These are phyloP conservation scores for Drosophila fungiperda DNA, from an alignment of 2,888 invertebrate species.

Conservation along the genomic window DNA sequence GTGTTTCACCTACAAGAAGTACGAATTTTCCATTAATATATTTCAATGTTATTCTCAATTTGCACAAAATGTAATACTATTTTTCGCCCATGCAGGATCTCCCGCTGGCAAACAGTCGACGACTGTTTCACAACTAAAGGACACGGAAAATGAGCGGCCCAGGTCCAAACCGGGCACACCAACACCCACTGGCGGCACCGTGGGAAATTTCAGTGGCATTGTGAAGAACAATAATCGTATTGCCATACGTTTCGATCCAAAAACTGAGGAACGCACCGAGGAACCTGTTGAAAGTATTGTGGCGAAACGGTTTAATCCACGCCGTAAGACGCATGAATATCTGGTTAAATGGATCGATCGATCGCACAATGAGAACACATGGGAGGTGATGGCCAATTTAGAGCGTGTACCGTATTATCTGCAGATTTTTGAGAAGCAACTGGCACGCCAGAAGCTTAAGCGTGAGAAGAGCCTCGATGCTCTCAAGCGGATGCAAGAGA, in stretches of 20 bases:
- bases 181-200: conserved; percentile 34
- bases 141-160: conserved; percentile 76
- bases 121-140: conserved; percentile 64
- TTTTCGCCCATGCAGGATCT: conserved; percentile 32
- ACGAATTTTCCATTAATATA: conserved; percentile 45
- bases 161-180: conserved; percentile 65
- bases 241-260: conserved; percentile 75
- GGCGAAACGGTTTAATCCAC: conserved; percentile 92
- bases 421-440: conserved; percentile 92
- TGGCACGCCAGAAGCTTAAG: conserved; percentile 91
- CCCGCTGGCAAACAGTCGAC: conserved; percentile 67
- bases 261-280: conserved; percentile 85
- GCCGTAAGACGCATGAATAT: conserved; percentile 92
- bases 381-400: conserved; percentile 93
- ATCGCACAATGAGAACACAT: conserved; percentile 92
- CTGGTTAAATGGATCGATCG: conserved; percentile 94
- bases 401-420: conserved; percentile 91
- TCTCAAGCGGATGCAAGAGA: conserved; percentile 49
- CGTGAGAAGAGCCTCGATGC: conserved; percentile 84
- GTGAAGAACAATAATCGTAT: conserved; percentile 78
- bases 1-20: conserved; percentile 76
- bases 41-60: neutral
- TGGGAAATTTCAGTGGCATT: conserved; percentile 10
- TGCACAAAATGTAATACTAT: conserved; percentile 6
- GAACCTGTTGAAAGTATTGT: conserved; percentile 93